Base-by-base conservation (phyloP, 2,113 vertebrate genomes). In the Onychostoma macrolepis region DNA sequence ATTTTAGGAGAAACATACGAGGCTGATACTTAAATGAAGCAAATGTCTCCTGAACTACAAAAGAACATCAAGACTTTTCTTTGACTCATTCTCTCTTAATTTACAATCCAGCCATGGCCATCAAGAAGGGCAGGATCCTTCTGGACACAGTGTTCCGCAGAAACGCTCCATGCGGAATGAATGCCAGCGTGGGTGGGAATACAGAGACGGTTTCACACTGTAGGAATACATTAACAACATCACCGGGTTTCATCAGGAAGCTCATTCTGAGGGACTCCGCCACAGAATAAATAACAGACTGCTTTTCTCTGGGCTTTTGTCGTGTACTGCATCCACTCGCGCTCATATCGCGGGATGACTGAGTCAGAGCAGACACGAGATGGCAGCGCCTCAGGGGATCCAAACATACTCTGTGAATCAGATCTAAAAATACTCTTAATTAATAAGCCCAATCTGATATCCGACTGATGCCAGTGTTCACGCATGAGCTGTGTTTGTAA, bases 191-290 rank as follows among this genome's bases (percentile, higher is more conserved):
- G 83, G 56, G 15, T 72, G 53, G 33, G n/a, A 78, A 69, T 21
- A 82, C 6, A 36, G 13, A 50, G 63, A 63, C 19, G 41, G 12
- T 19, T 26, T 71, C 53, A 33, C 79, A 56, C 61, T 50, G 84
- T 24, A 83, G 41, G 72, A 83, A 83, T 86, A 45, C 85, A 79
- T 86, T 86, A 89, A 83, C 58, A 86, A 50, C 87, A 36, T 88
- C 87, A 83, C 24, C 19, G 3, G 41, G 45, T 87, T 87, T 63
- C 45, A 78, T 80, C 56, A 48, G 53, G 24, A 79, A 77, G 13
- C 75, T 75, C 43, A 83, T 78, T 87, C 50, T 61, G 61, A 72
- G 65, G 43, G 72, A 84, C 76, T 84, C 17, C 19, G n/a, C 21
- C 30, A 28, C 28, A 21, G 50, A 75, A 83, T 74, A 58, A 63